Conservation (phyloP, 2,888 invertebrate species). For the Ochropleura leucogaster region DNA sequence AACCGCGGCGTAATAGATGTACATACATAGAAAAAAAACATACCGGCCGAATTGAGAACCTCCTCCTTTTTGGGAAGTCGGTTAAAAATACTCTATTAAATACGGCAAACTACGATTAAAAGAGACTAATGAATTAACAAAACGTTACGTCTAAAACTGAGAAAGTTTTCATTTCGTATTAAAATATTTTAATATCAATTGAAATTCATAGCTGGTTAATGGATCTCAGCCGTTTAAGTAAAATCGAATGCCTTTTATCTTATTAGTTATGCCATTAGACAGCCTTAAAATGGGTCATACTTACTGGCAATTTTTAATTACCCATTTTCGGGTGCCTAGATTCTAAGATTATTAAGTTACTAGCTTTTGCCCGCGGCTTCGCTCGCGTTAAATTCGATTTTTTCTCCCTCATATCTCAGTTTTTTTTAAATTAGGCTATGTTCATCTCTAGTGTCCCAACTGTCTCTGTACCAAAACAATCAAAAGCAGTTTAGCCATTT, state of each 20-base stretch:
- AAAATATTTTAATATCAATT: slow-evolving; percentile 35
- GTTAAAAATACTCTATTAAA: neutral
- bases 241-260: slow-evolving; percentile 35
- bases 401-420: too few relatives aligned
- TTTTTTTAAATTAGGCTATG: too few relatives aligned
- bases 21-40: too few relatives aligned
- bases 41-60: too few relatives aligned
- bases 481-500: too few relatives aligned
- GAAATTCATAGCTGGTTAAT: slow-evolving; percentile 31
- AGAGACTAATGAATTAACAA: neutral
- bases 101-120: neutral
- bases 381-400: too few relatives aligned
- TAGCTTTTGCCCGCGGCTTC: too few relatives aligned
- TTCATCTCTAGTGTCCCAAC: too few relatives aligned
- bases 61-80: too few relatives aligned
- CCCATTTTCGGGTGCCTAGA: neutral
- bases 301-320: neutral
- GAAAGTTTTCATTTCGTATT: slow-evolving; percentile 15
- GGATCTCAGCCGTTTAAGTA: slow-evolving; percentile 18
- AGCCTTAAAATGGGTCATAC: slow-evolving; percentile 5
- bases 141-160: neutral
- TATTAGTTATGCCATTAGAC: slow-evolving; percentile 18
- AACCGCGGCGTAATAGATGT: too few relatives aligned
- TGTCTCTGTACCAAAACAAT: too few relatives aligned
- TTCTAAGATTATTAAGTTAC: neutral